phyloP scores from a whole-genome alignment of 2,113 vertebrate genomes.

The Talpa occidentalis region DNA sequence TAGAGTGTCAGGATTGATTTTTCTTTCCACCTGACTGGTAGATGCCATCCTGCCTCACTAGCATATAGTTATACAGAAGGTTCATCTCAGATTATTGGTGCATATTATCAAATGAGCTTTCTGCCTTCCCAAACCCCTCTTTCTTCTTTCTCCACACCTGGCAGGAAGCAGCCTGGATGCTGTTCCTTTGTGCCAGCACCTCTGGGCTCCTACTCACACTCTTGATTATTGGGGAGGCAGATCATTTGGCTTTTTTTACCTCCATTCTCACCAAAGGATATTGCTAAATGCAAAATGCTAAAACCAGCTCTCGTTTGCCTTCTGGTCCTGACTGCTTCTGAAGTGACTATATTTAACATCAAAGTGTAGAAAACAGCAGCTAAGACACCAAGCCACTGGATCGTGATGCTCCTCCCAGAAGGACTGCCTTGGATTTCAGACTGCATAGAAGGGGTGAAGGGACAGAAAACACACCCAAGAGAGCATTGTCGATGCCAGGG shows the following conservation, averaged over 20 bases:
- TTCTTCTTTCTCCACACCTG: constrained; percentile 7
- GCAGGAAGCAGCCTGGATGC: neutral
- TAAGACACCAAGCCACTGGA: constrained; percentile 22
- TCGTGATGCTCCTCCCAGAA: neutral
- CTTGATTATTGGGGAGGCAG: neutral
- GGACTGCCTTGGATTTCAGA: neutral
- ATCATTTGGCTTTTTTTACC: constrained; percentile 24
- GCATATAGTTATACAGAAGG: constrained; percentile 1
- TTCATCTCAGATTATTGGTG: neutral
- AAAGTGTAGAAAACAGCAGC: constrained; percentile 44
- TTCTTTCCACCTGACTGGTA: constrained; percentile 33
- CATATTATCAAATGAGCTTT: neutral
- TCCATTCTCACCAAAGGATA: constrained; percentile 27
- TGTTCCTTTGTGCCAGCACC: neutral
- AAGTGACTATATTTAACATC: constrained; percentile 64
- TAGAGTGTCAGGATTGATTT: constrained; percentile 8
- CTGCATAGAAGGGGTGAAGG: neutral
- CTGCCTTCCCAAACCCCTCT: neutral
- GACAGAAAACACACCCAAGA: neutral
- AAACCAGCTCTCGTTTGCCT: constrained; percentile 49
- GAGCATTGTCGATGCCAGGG: neutral
- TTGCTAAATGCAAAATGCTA: constrained; percentile 58
- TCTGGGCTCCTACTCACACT: constrained; percentile 1
- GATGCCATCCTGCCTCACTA: neutral
- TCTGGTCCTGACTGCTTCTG: constrained; percentile 55